Conservation (phyloP, 92 coral and sea anemone genomes). For the Scolanthus callimorphus region DNA sequence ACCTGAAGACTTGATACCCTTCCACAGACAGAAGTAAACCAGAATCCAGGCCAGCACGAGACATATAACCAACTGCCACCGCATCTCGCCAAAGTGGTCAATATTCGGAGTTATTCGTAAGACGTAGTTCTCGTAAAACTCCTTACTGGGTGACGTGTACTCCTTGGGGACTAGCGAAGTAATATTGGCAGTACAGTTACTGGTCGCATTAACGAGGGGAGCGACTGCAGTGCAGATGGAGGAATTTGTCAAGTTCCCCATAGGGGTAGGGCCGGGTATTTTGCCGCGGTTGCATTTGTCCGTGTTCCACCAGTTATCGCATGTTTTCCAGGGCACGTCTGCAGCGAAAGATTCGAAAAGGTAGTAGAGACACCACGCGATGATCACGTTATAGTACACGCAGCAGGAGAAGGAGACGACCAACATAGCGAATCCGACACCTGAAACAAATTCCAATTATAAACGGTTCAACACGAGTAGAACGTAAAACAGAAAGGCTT, state of each 20-base stretch:
- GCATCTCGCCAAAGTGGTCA: slow-evolving; percentile 66
- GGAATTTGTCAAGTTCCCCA: slow-evolving; percentile 32
- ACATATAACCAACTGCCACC: slow-evolving; percentile 85
- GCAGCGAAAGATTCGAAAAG: slow-evolving; percentile 87
- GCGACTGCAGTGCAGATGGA: slow-evolving; percentile 46
- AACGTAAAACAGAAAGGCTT: too few relatives aligned
- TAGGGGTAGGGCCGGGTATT: slow-evolving; percentile 1
- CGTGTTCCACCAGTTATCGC: slow-evolving; percentile 94
- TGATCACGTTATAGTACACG: slow-evolving; percentile 95
- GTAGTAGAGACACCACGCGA: slow-evolving; percentile 97
- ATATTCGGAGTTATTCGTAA: slow-evolving; percentile 67
- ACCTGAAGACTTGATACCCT: slow-evolving; percentile 99
- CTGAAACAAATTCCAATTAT: too few relatives aligned
- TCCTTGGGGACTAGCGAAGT: slow-evolving; percentile 14
- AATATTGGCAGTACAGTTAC: slow-evolving; percentile 27
- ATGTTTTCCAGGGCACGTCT: slow-evolving; percentile 90
- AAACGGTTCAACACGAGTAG: too few relatives aligned
- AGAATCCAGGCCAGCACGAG: slow-evolving; percentile 90
- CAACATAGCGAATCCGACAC: slow-evolving; percentile 98
- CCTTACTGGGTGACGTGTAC: slow-evolving; percentile 86
- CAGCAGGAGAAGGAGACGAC: slow-evolving; percentile 89
- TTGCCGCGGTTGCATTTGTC: slow-evolving; percentile 47
- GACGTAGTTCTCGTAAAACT: slow-evolving; percentile 90
- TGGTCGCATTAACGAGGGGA: slow-evolving; percentile 34
- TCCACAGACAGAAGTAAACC: slow-evolving; percentile 98